These are phyloP conservation scores for Leptopilina clavipes DNA, from an alignment of 1,140 invertebrate genomes.

Conservation along the genomic window DNA sequence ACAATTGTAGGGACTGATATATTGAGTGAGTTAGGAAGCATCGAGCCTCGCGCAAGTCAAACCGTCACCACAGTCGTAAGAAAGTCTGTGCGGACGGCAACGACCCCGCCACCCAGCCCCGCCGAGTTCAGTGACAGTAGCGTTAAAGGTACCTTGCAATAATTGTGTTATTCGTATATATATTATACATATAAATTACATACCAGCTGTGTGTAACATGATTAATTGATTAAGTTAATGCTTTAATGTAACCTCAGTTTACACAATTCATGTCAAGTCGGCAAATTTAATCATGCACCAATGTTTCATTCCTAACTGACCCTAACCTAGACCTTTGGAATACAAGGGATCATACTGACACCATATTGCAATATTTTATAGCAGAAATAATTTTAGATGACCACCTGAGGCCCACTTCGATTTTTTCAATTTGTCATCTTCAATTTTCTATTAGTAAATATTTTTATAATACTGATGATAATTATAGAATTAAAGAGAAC, in stretches of 20 bases:
- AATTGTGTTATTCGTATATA: constrained; percentile 73
- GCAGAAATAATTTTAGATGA: background rate
- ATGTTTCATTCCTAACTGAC: constrained; percentile 57
- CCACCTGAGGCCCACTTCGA: background rate
- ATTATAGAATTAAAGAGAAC: background rate
- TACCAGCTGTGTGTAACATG: constrained; percentile 76
- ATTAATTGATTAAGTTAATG: constrained; percentile 72
- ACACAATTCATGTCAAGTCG: constrained; percentile 65
- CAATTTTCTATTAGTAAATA: background rate
- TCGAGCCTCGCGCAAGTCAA: constrained; percentile 72
- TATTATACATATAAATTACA: constrained; percentile 67
- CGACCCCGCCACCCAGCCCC: constrained; percentile 75
- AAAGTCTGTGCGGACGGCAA: constrained; percentile 74
- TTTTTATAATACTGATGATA: background rate
- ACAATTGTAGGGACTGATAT: constrained; percentile 57
- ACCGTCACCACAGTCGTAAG: constrained; percentile 74
- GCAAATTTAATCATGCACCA: constrained; percentile 61
- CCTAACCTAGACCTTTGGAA: constrained; percentile 47
- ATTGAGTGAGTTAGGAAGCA: constrained; percentile 67
- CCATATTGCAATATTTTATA: background rate
- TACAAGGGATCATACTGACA: constrained; percentile 32
- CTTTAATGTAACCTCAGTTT: constrained; percentile 73
- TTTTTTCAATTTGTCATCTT: background rate
- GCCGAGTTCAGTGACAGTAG: constrained; percentile 74
- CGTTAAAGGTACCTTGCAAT: constrained; percentile 75